Evolutionary conservation across 1,140 invertebrate species (phyloP).

Genomic region (Trichonephila clavata): DNA sequence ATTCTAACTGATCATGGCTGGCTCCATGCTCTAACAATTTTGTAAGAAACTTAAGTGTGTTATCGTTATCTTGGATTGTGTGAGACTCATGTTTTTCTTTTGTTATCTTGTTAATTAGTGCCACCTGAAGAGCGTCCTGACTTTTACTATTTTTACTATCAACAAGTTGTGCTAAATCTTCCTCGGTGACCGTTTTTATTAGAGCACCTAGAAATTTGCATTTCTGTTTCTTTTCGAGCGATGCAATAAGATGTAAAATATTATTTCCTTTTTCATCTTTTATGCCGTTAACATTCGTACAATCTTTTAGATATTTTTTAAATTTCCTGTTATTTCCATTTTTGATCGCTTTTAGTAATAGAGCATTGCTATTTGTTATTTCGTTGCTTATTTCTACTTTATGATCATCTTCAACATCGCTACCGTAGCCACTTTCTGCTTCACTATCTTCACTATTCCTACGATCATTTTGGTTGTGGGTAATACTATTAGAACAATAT

Average conservation of each 20-base stretch:
- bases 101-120: too few species aligned
- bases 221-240: not conserved
- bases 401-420: not conserved
- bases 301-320: not conserved
- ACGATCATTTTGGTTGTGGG: not conserved
- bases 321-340: not conserved
- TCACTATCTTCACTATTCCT: too few species aligned
- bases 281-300: not conserved
- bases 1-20: not conserved
- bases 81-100: too few species aligned
- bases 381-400: not conserved
- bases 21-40: not conserved
- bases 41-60: not conserved
- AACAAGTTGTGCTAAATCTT: not conserved
- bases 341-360: not conserved
- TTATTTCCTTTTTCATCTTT: conserved; percentile 17
- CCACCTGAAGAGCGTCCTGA: not conserved
- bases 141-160: not conserved
- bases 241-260: not conserved
- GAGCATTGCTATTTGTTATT: not conserved
- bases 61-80: too few species aligned
- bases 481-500: not conserved
- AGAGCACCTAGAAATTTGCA: not conserved
- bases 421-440: not conserved
- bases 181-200: not conserved